Percentiles rank a stretch among this genome's conserved stretches.
These are phyloP conservation scores for Rafetus swinhoei DNA, from an alignment of 2,113 vertebrate genomes.

Conservation along the genomic window DNA sequence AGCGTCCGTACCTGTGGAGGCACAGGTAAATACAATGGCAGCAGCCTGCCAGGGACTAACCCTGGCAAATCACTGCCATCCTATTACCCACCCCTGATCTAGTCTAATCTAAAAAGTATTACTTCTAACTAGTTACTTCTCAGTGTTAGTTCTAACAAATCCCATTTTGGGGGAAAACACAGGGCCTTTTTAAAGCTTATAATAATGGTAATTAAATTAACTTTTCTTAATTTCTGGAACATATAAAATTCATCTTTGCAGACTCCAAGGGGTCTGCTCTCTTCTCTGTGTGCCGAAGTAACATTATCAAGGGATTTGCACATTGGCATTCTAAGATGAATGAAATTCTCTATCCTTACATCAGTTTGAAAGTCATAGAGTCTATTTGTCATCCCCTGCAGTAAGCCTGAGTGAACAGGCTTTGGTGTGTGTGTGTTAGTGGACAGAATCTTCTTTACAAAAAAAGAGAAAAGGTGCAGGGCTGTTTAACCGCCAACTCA, in stretches of 20 bases:
- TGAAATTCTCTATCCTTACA: background rate
- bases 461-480: background rate
- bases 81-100: too few species aligned
- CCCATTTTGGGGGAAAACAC: background rate
- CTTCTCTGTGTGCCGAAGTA: background rate
- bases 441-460: background rate
- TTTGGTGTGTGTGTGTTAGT: background rate
- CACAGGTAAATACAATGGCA: too few species aligned
- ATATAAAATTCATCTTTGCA: accelerated
- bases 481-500: background rate
- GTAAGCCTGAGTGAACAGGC: background rate
- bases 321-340: background rate
- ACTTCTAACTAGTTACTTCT: background rate
- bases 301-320: background rate
- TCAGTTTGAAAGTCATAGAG: background rate
- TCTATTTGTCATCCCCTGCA: background rate
- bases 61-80: too few species aligned
- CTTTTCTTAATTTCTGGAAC: background rate
- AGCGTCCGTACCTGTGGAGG: too few species aligned
- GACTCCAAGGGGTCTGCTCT: background rate
- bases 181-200: background rate
- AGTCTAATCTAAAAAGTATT: too few species aligned
- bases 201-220: background rate
- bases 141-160: background rate
- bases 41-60: too few species aligned